Conservation (phyloP, 2,888 invertebrate species). For the Epicampocera succincta region DNA sequence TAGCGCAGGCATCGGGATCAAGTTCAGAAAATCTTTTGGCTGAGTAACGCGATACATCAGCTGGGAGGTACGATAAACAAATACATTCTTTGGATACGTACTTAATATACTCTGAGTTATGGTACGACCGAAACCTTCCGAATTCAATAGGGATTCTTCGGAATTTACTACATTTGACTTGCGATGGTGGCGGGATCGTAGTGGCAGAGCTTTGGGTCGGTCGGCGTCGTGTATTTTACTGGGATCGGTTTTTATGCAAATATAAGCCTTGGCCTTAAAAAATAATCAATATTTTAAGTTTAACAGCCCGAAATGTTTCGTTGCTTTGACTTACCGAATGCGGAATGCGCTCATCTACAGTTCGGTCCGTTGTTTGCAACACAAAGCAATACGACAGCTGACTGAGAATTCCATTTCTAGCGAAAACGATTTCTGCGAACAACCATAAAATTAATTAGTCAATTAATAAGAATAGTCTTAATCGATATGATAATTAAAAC, state of each 20-base stretch:
- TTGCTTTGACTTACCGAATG: constrained; percentile 71
- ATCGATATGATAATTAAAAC: no score
- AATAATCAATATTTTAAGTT: background rate
- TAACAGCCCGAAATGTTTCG: background rate
- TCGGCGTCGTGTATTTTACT: constrained; percentile 77
- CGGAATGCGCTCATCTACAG: constrained; percentile 76
- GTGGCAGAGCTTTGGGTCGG: constrained; percentile 77
- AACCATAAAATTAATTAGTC: background rate
- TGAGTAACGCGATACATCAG: constrained; percentile 82
- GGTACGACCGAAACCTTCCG: constrained; percentile 66
- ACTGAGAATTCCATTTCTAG: constrained; percentile 77
- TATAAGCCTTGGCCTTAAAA: constrained; percentile 77
- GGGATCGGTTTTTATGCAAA: constrained; percentile 81
- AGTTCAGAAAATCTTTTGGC: constrained; percentile 78
- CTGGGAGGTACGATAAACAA: constrained; percentile 81
- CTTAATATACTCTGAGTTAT: constrained; percentile 70
- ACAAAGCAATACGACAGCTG: constrained; percentile 82
- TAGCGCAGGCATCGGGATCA: constrained; percentile 73
- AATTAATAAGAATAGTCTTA: no score
- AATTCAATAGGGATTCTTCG: constrained; percentile 71
- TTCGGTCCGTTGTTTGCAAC: constrained; percentile 83
- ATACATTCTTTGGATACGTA: constrained; percentile 78
- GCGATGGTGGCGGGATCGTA: constrained; percentile 73
- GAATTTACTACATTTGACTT: constrained; percentile 74
- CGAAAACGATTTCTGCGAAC: constrained; percentile 77